Evolutionary conservation across 2,797 vertebrate genomes (phyloP).

Genomic region (Pachyuromys duprasi): DNA sequence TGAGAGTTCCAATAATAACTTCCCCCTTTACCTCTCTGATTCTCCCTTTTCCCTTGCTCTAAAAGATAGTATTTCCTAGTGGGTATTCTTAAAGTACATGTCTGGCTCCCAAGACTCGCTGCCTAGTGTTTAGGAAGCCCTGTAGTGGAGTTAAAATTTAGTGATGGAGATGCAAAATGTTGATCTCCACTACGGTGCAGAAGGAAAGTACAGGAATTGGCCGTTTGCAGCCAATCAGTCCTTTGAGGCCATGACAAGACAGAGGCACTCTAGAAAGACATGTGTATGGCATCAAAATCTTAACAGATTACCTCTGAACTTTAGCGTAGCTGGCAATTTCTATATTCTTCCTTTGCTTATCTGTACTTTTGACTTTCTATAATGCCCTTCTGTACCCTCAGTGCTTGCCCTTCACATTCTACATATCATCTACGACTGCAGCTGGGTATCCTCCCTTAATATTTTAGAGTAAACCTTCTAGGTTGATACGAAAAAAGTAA

Average conservation of each 20-base stretch:
- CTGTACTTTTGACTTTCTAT: background rate
- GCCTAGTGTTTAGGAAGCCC: background rate
- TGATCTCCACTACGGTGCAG: too few relatives aligned
- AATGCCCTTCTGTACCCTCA: background rate
- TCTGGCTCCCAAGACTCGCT: background rate
- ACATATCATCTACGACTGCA: background rate
- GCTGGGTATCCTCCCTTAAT: too few relatives aligned
- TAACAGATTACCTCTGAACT: background rate
- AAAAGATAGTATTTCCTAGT: background rate
- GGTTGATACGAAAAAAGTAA: background rate
- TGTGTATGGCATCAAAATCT: background rate
- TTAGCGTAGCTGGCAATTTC: background rate
- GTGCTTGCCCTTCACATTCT: background rate
- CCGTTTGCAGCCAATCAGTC: fast-evolving
- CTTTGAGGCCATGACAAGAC: fast-evolving
- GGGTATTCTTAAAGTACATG: background rate
- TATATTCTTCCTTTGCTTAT: background rate
- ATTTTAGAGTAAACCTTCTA: background rate
- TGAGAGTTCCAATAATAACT: fast-evolving
- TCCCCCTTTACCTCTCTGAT: background rate
- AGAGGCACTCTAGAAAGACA: too few relatives aligned
- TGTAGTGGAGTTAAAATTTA: background rate
- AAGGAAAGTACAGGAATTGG: too few relatives aligned
- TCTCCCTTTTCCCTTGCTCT: background rate
- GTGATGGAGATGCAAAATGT: background rate